Evolutionary conservation across 2,888 invertebrate species (phyloP).

Genomic region (Achlya flavicornis): DNA sequence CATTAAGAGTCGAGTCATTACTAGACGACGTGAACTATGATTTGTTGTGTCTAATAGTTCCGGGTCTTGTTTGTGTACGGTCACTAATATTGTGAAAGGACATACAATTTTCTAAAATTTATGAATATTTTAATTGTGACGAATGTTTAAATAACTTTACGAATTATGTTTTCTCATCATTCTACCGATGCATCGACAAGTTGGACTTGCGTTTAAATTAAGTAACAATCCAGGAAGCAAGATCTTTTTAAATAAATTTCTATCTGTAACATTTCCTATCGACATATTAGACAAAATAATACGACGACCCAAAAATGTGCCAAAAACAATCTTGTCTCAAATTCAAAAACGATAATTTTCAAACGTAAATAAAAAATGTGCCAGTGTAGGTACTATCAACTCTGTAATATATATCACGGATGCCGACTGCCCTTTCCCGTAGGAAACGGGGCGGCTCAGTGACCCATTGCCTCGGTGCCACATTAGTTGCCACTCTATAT

Average conservation of each 20-base stretch:
- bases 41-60: slow-evolving; percentile 7
- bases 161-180: neutral
- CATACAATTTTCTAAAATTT: neutral
- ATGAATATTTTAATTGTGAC: neutral
- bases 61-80: slow-evolving; percentile 7
- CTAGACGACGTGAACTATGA: slow-evolving; percentile 9
- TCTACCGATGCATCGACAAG: neutral
- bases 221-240: neutral
- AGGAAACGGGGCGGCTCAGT: slow-evolving; percentile 72
- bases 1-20: slow-evolving; percentile 40
- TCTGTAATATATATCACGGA: slow-evolving; percentile 35
- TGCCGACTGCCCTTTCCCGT: slow-evolving; percentile 68
- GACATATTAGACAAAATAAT: too few relatives aligned
- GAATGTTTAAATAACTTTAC: neutral
- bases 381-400: slow-evolving; percentile 30
- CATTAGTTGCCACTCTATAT: slow-evolving; percentile 36
- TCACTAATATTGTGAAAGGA: neutral
- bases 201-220: neutral
- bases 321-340: too few relatives aligned
- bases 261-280: neutral
- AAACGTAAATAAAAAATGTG: too few relatives aligned
- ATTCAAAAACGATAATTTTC: too few relatives aligned
- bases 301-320: too few relatives aligned
- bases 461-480: slow-evolving; percentile 64
- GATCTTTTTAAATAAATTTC: too few relatives aligned